phyloP scores from a whole-genome alignment of 1,140 invertebrate genomes.

The Drosophila neocordata region DNA sequence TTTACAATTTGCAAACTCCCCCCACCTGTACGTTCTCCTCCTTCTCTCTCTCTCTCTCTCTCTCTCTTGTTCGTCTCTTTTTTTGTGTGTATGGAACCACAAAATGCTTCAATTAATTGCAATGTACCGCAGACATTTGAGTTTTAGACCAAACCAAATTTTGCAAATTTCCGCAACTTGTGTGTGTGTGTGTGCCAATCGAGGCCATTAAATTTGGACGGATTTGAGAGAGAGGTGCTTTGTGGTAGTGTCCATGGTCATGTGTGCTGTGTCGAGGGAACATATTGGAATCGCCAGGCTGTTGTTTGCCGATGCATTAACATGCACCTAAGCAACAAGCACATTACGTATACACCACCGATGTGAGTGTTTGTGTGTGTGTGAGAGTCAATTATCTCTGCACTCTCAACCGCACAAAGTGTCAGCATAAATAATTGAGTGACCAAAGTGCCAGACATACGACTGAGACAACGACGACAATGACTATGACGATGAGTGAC shows the following conservation, averaged over 20 bases:
- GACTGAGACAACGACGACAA: slow-evolving; percentile 14
- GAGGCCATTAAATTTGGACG: slow-evolving; percentile 59
- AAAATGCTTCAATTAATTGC: slow-evolving; percentile 58
- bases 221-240: not conserved
- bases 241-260: slow-evolving; percentile 64
- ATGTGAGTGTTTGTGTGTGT: slow-evolving; percentile 1
- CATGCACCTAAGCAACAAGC: slow-evolving; percentile 42
- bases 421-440: slow-evolving; percentile 75
- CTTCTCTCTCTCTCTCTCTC: not conserved
- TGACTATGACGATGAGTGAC: slow-evolving; percentile 32
- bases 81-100: not conserved
- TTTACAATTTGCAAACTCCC: not conserved
- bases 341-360: slow-evolving; percentile 65
- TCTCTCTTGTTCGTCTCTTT: too few species aligned
- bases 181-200: slow-evolving; percentile 51
- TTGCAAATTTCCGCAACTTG: slow-evolving; percentile 56
- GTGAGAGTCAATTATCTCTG: slow-evolving; percentile 59
- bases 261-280: slow-evolving; percentile 27
- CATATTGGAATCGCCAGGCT: slow-evolving; percentile 7
- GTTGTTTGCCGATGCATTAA: slow-evolving; percentile 73
- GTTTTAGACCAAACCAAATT: slow-evolving; percentile 55
- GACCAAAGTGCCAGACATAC: slow-evolving; percentile 58
- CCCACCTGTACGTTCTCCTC: slow-evolving; percentile 7
- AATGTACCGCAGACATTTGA: slow-evolving; percentile 50
- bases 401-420: slow-evolving; percentile 61